These are phyloP conservation scores for Diaphora mendica DNA, from an alignment of 2,888 invertebrate species.

Conservation along the genomic window DNA sequence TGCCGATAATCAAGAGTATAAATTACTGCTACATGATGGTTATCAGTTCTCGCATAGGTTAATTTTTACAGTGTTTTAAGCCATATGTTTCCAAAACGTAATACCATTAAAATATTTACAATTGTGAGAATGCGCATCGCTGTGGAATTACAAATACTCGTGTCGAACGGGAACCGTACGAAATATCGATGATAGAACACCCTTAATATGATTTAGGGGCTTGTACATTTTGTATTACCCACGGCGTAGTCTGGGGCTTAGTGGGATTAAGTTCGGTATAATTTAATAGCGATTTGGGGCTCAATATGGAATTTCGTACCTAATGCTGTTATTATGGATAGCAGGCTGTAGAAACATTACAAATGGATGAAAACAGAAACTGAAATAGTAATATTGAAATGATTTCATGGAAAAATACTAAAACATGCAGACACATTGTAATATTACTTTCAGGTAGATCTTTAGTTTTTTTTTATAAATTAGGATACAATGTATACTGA, in stretches of 20 bases:
- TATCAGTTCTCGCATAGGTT: too few species aligned
- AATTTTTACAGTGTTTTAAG: neutral
- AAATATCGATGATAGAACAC: slow-evolving; percentile 3
- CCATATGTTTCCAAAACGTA: slow-evolving; percentile 4
- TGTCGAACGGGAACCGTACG: neutral
- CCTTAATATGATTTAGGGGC: neutral
- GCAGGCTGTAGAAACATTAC: neutral
- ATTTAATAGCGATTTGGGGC: neutral
- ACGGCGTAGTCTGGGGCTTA: neutral
- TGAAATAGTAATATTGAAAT: neutral
- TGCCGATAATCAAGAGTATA: too few species aligned
- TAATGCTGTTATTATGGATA: neutral
- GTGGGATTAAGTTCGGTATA: neutral
- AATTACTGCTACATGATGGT: too few species aligned
- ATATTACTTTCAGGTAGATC: neutral
- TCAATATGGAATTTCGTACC: neutral
- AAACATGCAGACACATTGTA: neutral
- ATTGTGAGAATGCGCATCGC: slow-evolving; percentile 1
- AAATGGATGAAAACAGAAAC: neutral
- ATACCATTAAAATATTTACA: neutral
- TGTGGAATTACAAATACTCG: slow-evolving; percentile 5
- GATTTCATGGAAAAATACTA: neutral
- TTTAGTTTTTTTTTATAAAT: neutral
- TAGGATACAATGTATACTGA: neutral
- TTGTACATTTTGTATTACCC: neutral